A percentile compares a stretch with the other conserved stretches of the same genome.
phyloP scores from a whole-genome alignment of 2,888 invertebrate species.

The Malacosoma neustria region DNA sequence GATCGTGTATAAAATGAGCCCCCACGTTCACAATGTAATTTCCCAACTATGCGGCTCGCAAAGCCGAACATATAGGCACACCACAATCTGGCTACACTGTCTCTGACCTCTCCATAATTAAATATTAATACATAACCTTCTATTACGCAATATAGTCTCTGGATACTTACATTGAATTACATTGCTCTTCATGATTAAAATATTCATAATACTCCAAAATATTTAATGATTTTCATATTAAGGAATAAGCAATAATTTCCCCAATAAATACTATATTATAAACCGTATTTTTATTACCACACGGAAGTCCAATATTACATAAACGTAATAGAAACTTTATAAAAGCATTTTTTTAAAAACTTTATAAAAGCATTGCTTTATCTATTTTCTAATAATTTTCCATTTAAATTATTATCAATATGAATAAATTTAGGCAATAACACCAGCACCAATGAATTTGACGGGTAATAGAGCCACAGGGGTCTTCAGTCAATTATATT shows the following conservation, averaged over 20 bases:
- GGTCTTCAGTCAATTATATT: not conserved
- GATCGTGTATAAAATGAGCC: no score
- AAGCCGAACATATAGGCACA: no score
- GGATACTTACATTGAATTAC: no score
- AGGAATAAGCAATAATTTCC: not conserved
- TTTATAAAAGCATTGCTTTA: no score
- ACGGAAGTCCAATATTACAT: not conserved
- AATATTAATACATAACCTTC: no score
- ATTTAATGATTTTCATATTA: not conserved
- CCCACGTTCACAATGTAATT: no score
- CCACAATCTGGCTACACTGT: no score
- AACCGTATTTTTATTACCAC: not conserved
- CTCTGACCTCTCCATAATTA: no score
- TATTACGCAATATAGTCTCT: no score
- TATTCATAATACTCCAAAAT: not conserved
- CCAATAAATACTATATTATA: not conserved
- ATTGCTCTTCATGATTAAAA: no score
- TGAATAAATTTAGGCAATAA: not conserved
- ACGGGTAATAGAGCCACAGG: conserved; percentile 1
- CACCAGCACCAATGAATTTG: not conserved
- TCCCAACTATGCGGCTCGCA: no score
- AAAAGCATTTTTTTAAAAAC: no score
- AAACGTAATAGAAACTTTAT: not conserved
- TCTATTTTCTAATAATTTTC: not conserved
- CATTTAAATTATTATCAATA: not conserved